A percentile compares a stretch with the other conserved stretches of the same genome.
These are phyloP conservation scores for Nemapogon koenigi DNA, from an alignment of 2,888 invertebrate genomes.

Conservation along the genomic window DNA sequence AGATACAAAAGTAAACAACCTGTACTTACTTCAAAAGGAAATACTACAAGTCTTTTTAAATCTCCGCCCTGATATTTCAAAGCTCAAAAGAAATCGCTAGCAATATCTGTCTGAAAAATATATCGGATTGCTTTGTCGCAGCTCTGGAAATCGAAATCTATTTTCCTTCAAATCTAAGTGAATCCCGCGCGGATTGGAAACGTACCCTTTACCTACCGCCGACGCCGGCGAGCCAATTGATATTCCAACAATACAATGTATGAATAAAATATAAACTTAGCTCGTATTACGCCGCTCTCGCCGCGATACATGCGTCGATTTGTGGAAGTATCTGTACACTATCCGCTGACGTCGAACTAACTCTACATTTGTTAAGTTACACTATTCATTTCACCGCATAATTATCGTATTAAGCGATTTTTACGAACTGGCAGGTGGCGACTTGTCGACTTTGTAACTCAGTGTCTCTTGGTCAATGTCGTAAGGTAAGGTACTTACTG, in stretches of 20 bases:
- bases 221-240: conserved; percentile 57
- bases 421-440: too few species aligned
- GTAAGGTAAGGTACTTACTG: too few species aligned
- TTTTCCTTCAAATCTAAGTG: conserved; percentile 67
- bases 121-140: conserved; percentile 67
- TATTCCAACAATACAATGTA: conserved; percentile 66
- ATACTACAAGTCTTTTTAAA: conserved; percentile 46
- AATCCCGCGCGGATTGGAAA: conserved; percentile 66
- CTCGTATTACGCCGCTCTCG: conserved; percentile 43
- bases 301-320: background rate
- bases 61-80: conserved; percentile 61
- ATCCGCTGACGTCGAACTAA: too few species aligned
- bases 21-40: conserved; percentile 22
- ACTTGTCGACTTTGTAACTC: too few species aligned
- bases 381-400: too few species aligned
- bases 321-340: background rate
- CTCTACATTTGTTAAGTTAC: too few species aligned
- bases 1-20: too few species aligned
- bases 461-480: too few species aligned
- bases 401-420: too few species aligned
- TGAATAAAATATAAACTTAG: conserved; percentile 65
- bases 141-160: conserved; percentile 66
- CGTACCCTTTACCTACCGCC: conserved; percentile 63
- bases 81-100: conserved; percentile 66
- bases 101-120: conserved; percentile 67